phyloP scores from a whole-genome alignment of 2,113 vertebrate genomes.

The Puffinus mauretanicus region DNA sequence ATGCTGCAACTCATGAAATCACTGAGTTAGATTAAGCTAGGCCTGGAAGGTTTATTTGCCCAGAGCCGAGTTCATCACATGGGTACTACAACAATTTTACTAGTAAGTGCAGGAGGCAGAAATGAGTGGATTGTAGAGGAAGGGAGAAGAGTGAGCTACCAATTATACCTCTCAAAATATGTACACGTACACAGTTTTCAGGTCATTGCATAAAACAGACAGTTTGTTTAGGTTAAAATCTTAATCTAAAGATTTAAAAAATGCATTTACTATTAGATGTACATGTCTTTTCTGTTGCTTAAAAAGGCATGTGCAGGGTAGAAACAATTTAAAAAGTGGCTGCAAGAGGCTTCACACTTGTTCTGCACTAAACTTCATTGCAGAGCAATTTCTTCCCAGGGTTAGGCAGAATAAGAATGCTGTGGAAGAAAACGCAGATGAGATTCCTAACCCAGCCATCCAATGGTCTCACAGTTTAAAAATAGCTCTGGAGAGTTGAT shows the following conservation, averaged over 20 bases:
- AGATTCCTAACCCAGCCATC: background rate
- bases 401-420: background rate
- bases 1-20: background rate
- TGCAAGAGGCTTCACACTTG: background rate
- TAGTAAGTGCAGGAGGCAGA: background rate
- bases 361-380: background rate
- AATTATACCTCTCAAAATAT: background rate
- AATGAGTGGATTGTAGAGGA: background rate
- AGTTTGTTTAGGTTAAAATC: background rate
- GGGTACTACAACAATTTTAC: background rate
- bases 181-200: background rate
- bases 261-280: background rate
- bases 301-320: background rate
- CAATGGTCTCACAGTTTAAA: background rate
- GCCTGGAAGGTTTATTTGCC: background rate
- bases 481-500: background rate
- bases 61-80: background rate
- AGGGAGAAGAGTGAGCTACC: background rate
- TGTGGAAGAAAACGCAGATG: background rate
- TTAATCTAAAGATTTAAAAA: background rate
- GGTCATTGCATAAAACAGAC: background rate
- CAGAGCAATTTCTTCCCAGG: background rate
- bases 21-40: background rate
- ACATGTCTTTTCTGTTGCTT: background rate
- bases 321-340: background rate